These are phyloP conservation scores for Tetrao urogallus DNA, from an alignment of 2,113 vertebrate genomes.

Conservation along the genomic window DNA sequence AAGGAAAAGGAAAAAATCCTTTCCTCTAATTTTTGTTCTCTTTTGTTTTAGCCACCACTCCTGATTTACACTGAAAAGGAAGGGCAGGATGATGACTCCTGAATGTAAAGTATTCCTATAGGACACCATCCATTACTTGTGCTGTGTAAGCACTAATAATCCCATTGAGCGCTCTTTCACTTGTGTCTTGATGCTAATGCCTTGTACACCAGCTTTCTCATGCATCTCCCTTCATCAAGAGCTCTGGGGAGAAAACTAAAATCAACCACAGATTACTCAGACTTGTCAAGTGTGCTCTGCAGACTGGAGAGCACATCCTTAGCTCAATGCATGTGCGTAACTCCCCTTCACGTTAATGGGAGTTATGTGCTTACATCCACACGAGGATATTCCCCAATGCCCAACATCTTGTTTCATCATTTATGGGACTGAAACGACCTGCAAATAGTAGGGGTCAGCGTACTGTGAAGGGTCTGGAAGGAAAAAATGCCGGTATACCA, in stretches of 20 bases:
- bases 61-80: not conserved
- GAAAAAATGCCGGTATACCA: rapidly evolving
- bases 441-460: not conserved
- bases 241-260: slow-evolving; percentile 49
- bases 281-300: not conserved
- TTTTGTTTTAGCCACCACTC: not conserved
- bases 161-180: not conserved
- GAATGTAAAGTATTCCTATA: not conserved
- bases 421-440: slow-evolving; percentile 17
- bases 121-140: slow-evolving; percentile 30
- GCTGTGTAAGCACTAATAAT: slow-evolving; percentile 35
- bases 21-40: not conserved
- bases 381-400: not conserved
- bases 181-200: slow-evolving; percentile 47
- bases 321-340: not conserved
- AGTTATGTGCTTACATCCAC: slow-evolving; percentile 8
- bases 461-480: not conserved
- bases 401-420: slow-evolving; percentile 3
- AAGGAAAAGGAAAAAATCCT: not conserved
- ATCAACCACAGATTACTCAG: slow-evolving; percentile 57
- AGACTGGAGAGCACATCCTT: not conserved
- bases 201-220: slow-evolving; percentile 17
- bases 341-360: not conserved
- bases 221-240: not conserved
- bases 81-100: not conserved